Conservation (phyloP, 30 jellyfish, hydroid and myxozoan species). For the Turritopsis rubra region DNA sequence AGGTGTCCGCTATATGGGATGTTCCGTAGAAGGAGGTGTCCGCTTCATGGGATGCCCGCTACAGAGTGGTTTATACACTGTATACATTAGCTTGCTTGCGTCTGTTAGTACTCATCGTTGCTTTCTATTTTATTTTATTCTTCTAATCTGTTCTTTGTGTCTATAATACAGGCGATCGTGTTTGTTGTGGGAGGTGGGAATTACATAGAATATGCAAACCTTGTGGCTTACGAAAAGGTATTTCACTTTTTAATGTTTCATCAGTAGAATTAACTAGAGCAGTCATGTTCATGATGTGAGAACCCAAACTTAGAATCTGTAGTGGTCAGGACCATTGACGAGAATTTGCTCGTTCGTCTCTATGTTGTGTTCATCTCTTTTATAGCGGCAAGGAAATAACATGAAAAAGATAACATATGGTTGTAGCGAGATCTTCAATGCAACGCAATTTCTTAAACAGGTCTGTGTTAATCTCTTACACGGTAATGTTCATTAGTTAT, state of each 20-base stretch:
- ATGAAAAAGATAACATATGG: conserved; percentile 76
- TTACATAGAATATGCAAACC: conserved; percentile 80
- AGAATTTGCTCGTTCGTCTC: neutral
- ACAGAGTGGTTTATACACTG: too few species aligned
- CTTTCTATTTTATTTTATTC: neutral
- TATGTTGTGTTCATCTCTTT: neutral
- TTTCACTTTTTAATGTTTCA: neutral
- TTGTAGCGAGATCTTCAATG: conserved; percentile 81
- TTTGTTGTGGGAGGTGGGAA: conserved; percentile 96
- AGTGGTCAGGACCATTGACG: neutral
- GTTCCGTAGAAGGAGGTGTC: too few species aligned
- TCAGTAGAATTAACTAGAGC: neutral
- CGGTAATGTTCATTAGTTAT: neutral
- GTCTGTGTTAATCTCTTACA: conserved; percentile 20
- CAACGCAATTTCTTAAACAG: conserved; percentile 69
- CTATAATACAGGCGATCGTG: conserved; percentile 97
- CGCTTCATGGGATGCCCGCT: too few species aligned
- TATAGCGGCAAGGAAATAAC: conserved; percentile 70
- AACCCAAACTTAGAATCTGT: neutral
- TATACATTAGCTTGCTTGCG: too few species aligned
- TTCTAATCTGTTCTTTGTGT: too few species aligned
- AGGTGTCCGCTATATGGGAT: too few species aligned
- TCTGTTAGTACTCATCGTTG: too few species aligned
- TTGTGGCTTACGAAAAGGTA: conserved; percentile 63
- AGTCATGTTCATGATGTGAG: neutral